Base-by-base conservation (phyloP, 2,797 vertebrate species). In the Martes flavigula region DNA sequence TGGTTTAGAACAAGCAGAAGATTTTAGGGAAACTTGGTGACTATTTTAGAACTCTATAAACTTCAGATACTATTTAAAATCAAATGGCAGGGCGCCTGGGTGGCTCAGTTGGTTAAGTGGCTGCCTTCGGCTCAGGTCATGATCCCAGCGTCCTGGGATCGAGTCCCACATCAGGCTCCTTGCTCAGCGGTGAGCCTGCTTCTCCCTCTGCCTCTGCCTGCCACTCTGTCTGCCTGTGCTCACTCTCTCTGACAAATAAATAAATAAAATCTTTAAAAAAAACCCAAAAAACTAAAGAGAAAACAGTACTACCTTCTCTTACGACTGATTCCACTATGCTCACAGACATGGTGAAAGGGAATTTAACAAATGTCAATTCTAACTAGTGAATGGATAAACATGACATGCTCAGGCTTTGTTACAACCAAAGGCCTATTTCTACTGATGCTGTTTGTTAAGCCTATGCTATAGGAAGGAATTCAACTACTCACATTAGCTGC, bases 321-420 rank as follows among this genome's bases (percentile, higher is more conserved):
- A 99, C 99, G 99, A 99, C 99, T 96, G 99, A 99, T 98, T 99
- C 99, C 82, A 99, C 99, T 97, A 99, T 99, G 99, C 97, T 99
- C 98, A 99, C 99, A 11, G 99, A 99, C 97, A 99, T 99, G 99
- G 99, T 99, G 99, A 99, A 99, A 98, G 99, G 99, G 97, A 99
- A 99, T 48, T 99, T 99, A 95, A 77, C 27, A 78, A 99, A 99
- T 12, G 99, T 99, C 60, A 99, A 99, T 99, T 98, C 99, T 99
- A 87, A 99, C 99, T 1, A 99, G 99, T 46, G 99, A 99, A 10
- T 99, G 99, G 99, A 99, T 99, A 98, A 99, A 99, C 98, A 99
- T 99, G 99, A 99, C 99, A 3, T 99, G 99, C 98, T 99, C 99
- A 0, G 99, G 99, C 96, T 99, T 99, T 98, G 99, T 99, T 94